These are phyloP conservation scores for Perca fluviatilis DNA, from an alignment of 2,113 vertebrate species.

Conservation along the genomic window DNA sequence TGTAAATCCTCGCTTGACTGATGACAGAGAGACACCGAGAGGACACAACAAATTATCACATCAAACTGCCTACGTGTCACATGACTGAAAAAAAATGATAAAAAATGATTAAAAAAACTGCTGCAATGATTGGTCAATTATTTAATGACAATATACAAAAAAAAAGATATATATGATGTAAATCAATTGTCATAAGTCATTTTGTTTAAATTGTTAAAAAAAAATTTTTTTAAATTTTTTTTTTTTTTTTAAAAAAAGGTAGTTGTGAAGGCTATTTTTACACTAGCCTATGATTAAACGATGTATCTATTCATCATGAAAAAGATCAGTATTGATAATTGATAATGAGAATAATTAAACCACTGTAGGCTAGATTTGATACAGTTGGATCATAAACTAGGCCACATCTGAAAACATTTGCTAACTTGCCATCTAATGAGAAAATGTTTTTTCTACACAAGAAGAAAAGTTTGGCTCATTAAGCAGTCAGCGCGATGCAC, in stretches of 20 bases:
- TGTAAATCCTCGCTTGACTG: constrained; percentile 64
- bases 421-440: constrained; percentile 46
- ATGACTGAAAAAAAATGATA: background rate
- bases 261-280: background rate
- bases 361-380: background rate
- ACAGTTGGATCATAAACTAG: constrained; percentile 51
- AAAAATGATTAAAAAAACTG: too few relatives aligned
- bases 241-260: too few relatives aligned
- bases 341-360: background rate
- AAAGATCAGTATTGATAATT: background rate
- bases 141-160: too few relatives aligned
- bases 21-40: constrained; percentile 53
- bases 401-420: constrained; percentile 54
- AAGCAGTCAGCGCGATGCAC: constrained; percentile 20
- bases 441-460: constrained; percentile 35
- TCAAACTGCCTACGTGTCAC: constrained; percentile 41
- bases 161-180: too few relatives aligned
- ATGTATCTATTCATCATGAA: background rate
- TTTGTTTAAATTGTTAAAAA: too few relatives aligned
- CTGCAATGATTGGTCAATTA: background rate
- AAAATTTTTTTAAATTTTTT: too few relatives aligned
- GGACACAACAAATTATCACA: constrained; percentile 60
- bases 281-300: background rate
- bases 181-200: too few relatives aligned
- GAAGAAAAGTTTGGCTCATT: constrained; percentile 67